These are phyloP conservation scores for Epirrhoe alternata DNA, from an alignment of 2,888 invertebrate species.

Conservation along the genomic window DNA sequence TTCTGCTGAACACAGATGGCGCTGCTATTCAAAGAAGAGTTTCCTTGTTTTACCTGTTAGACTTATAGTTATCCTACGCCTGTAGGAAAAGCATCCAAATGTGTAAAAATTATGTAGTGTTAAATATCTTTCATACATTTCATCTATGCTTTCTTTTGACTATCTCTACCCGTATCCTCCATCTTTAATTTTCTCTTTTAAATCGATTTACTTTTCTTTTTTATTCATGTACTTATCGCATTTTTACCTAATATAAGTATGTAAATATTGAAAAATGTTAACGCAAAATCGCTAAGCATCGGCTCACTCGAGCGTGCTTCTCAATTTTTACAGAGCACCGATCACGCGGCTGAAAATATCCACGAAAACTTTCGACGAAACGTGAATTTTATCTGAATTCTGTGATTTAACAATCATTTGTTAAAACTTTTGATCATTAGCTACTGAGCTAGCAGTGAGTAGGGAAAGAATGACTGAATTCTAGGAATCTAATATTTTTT, in stretches of 20 bases:
- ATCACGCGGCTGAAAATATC: slow-evolving; percentile 40
- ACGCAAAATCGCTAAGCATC: slow-evolving; percentile 19
- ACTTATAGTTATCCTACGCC: not conserved
- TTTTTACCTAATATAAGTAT: not conserved
- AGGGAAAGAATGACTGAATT: not conserved
- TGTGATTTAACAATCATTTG: not conserved
- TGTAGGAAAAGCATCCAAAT: no score
- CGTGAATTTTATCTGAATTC: slow-evolving; percentile 9
- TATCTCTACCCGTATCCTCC: no score
- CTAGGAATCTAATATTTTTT: no score
- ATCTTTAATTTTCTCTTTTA: no score
- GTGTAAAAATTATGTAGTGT: no score
- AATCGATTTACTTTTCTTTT: no score
- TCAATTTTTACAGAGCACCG: slow-evolving; percentile 48
- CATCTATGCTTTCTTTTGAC: no score
- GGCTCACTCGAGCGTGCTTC: slow-evolving; percentile 13
- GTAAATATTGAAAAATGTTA: slow-evolving; percentile 1
- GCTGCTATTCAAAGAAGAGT: not conserved
- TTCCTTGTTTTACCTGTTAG: not conserved
- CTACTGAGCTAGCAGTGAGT: not conserved
- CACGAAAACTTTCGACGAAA: slow-evolving; percentile 20
- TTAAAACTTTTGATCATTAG: not conserved
- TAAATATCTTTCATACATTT: no score
- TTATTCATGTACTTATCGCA: not conserved
- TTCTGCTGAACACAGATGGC: not conserved